phyloP scores from a whole-genome alignment of 2,888 invertebrate genomes.

The Hymenopus coronatus region DNA sequence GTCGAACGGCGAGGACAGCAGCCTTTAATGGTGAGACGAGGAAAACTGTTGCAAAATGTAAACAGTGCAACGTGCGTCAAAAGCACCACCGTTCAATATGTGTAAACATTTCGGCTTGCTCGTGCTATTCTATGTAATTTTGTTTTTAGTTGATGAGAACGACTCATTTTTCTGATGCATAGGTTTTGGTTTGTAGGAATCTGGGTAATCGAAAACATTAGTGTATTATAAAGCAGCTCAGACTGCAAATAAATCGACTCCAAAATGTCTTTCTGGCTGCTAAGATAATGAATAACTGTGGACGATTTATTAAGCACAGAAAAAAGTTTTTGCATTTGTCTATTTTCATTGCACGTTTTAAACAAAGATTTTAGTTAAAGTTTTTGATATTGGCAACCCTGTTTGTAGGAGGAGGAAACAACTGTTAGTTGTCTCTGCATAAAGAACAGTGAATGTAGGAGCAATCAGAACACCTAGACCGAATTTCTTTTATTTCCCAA shows the following conservation, averaged over 20 bases:
- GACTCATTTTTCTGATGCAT: background rate
- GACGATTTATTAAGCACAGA: background rate
- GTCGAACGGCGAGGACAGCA: too few species aligned
- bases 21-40: background rate
- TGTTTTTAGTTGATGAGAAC: background rate
- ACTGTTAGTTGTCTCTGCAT: background rate
- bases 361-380: background rate
- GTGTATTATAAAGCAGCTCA: background rate
- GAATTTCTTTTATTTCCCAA: background rate
- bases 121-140: background rate
- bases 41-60: background rate
- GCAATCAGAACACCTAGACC: background rate
- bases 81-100: background rate
- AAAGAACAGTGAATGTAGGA: background rate
- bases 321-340: background rate
- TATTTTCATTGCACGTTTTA: background rate
- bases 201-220: too few species aligned
- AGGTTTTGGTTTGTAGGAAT: too few species aligned
- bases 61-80: background rate
- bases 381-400: background rate
- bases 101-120: background rate
- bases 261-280: background rate
- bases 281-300: background rate
- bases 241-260: background rate
- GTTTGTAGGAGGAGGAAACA: background rate